Conservation (phyloP, 2,888 invertebrate species). For the Adineta ricciae region DNA sequence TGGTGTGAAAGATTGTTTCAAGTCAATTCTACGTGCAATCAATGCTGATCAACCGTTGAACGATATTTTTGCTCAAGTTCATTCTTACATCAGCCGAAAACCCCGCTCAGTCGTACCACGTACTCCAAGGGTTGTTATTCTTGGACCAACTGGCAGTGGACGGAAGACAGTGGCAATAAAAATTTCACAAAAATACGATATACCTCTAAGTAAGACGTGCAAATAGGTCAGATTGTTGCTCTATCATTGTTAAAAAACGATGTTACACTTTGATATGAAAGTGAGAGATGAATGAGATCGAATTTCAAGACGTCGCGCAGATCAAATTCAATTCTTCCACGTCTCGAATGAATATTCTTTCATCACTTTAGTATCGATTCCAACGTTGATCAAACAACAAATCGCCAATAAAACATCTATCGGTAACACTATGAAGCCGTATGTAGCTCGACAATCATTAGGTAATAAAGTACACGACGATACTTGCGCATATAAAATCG, state of each 20-base stretch:
- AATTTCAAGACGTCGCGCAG: too few species aligned
- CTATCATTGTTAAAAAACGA: too few species aligned
- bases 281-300: too few species aligned
- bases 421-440: conserved; percentile 45
- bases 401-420: conserved; percentile 45
- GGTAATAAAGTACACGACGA: conserved; percentile 38
- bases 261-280: too few species aligned
- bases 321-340: too few species aligned
- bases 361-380: conserved; percentile 39
- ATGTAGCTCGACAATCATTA: conserved; percentile 43
- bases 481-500: neutral
- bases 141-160: conserved; percentile 48
- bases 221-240: too few species aligned
- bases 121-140: conserved; percentile 47
- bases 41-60: conserved; percentile 51
- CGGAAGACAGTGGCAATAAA: conserved; percentile 47
- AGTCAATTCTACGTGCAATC: conserved; percentile 36
- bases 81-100: conserved; percentile 39
- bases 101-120: conserved; percentile 46
- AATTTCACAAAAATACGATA: conserved; percentile 48
- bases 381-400: conserved; percentile 46
- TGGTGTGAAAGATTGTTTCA: conserved; percentile 29
- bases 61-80: conserved; percentile 45
- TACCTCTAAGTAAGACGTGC: conserved; percentile 44
- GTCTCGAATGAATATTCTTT: too few species aligned